Base-by-base conservation (phyloP, 2,113 vertebrate genomes). In the Vidua macroura region DNA sequence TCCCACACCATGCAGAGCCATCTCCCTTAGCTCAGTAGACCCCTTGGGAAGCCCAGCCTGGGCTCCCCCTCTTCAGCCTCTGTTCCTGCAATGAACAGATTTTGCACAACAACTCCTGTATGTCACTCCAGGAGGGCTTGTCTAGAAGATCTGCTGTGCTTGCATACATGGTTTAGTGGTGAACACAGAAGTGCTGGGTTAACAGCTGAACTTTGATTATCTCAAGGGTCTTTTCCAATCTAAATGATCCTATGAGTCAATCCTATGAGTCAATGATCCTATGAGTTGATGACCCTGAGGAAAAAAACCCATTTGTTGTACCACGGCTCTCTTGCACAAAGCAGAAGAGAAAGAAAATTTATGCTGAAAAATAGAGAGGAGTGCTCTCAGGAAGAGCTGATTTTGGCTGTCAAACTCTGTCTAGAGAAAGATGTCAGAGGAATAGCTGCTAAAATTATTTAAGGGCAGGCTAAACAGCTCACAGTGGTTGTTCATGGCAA, bases 1-100 rank as follows among this genome's bases (percentile, higher is more conserved):
- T 14, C 35, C 15, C 31, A 28, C 9, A 23, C 15, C 3, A 0
- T 5, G 30, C 43, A 11, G 16, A 24, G 3, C 24, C 1, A 0
- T 3, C 24, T 80, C 17, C 25, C 27, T 25, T 24, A 37, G 14
- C 23, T 83, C 6, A 3, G 66, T 18, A 83, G 44, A 19, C 14
- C n/a, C 27, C 13, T 1, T 2, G 4, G 51, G 43, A 66, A 66
- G 10, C 21, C 48, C 64, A 56, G 6, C 21, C 12, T n/a, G 16
- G 5, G 12, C 7, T 49, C 7, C n/a, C 6, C 3, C 5, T 37
- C 11, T 31, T 64, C 41, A 43, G 12, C 22, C 18, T 69, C 66
- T 64, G 28, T 13, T 14, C 8, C 30, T 86, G n/a, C 25, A 60
- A 10, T 2, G 16, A 49, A 53, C 7, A 1, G 2, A 16, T 53